Evolutionary conservation across 2,888 invertebrate genomes (phyloP).

Genomic region (Polietes domitor): DNA sequence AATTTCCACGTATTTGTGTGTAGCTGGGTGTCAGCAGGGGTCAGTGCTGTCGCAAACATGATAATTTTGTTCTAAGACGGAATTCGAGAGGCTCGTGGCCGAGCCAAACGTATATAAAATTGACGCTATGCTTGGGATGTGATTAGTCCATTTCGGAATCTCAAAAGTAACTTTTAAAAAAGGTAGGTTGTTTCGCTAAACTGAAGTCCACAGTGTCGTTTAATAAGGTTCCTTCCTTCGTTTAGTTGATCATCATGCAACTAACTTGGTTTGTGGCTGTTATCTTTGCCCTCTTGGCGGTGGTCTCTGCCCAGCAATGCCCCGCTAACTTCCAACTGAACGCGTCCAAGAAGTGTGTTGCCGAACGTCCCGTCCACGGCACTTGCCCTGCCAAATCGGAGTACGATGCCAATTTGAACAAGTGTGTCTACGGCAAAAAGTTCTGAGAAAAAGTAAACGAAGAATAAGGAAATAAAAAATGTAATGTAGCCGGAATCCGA

Average conservation of each 20-base stretch:
- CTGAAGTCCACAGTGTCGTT: no score
- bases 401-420: constrained; percentile 73
- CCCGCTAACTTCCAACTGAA: constrained; percentile 73
- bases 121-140: neutral
- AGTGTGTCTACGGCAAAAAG: constrained; percentile 72
- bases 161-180: neutral
- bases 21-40: neutral
- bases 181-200: neutral
- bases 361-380: constrained; percentile 75
- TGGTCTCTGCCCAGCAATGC: constrained; percentile 72
- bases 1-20: neutral
- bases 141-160: constrained; percentile 44
- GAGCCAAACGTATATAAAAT: neutral
- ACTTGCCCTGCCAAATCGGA: constrained; percentile 75
- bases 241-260: constrained; percentile 72
- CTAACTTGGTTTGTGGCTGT: constrained; percentile 74
- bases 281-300: constrained; percentile 74
- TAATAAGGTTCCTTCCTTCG: neutral
- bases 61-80: neutral
- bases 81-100: neutral
- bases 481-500: no score
- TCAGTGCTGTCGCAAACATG: neutral
- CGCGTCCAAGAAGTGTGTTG: constrained; percentile 73
- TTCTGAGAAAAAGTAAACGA: neutral
- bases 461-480: no score